These are phyloP conservation scores for Pissodes strobi DNA, from an alignment of 1,140 invertebrate genomes.

Conservation along the genomic window DNA sequence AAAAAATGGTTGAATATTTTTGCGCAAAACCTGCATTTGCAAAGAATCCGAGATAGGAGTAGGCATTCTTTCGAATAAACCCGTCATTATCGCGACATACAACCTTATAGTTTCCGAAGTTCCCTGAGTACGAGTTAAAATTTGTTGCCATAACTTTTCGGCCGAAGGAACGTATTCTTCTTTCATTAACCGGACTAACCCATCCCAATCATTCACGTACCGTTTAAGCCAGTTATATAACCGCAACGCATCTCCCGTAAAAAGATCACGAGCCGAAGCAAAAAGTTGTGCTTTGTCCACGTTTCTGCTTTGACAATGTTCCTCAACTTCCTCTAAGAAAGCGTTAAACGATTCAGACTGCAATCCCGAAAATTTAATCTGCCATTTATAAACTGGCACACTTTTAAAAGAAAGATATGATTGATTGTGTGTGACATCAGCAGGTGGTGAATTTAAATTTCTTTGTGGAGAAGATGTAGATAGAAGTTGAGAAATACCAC, in stretches of 20 bases:
- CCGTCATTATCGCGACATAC: not conserved
- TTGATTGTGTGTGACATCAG: not conserved
- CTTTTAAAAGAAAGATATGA: constrained; percentile 1
- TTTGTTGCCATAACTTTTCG: too few relatives aligned
- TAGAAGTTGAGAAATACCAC: not conserved
- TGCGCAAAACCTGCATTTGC: not conserved
- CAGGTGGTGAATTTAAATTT: not conserved
- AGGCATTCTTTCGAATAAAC: constrained; percentile 1
- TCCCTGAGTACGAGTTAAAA: not conserved
- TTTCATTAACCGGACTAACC: not conserved
- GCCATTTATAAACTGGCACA: constrained; percentile 10
- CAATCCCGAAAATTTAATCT: not conserved
- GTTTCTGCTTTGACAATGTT: not conserved
- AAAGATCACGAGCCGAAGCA: not conserved
- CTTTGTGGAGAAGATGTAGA: not conserved
- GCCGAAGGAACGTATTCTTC: too few relatives aligned
- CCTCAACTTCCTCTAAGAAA: not conserved
- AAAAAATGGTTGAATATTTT: not conserved
- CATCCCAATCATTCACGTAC: not conserved
- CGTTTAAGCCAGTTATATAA: not conserved
- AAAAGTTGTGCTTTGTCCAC: not conserved
- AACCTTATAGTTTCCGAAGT: not conserved
- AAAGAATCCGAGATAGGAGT: not conserved
- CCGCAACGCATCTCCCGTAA: not conserved
- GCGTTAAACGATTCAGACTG: not conserved